Conservation (phyloP, 2,888 invertebrate species). For the Quadroppia sp. region DNA sequence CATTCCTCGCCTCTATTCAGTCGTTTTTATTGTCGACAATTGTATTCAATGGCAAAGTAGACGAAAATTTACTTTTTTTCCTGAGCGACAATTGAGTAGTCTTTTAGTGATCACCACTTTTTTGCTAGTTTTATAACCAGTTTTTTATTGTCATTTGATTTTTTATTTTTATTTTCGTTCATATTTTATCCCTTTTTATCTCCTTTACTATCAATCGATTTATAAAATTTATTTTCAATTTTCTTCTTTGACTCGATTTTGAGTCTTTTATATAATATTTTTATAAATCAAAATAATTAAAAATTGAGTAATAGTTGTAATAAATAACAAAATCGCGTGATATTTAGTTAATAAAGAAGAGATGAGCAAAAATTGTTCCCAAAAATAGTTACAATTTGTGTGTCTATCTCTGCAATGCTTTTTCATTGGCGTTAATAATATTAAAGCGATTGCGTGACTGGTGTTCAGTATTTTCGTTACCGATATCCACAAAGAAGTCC, state of each 20-base stretch:
- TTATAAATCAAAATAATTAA: constrained; percentile 35
- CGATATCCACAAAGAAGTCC: constrained; percentile 25
- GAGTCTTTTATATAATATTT: background rate
- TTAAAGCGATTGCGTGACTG: constrained; percentile 37
- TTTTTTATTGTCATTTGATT: constrained; percentile 31
- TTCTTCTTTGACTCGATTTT: background rate
- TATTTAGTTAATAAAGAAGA: constrained; percentile 25
- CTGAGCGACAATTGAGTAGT: constrained; percentile 3
- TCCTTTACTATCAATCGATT: background rate
- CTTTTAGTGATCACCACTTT: background rate
- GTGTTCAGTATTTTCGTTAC: constrained; percentile 22
- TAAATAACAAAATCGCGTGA: constrained; percentile 36
- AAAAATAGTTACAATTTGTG: constrained; percentile 14
- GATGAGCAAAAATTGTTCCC: constrained; percentile 16
- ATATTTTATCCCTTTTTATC: background rate
- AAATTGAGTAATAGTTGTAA: constrained; percentile 36
- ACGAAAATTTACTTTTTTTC: background rate
- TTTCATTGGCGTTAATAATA: constrained; percentile 35
- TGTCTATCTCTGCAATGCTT: background rate
- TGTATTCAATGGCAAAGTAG: background rate
- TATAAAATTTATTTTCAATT: background rate
- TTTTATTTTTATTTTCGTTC: background rate
- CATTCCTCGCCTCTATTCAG: background rate
- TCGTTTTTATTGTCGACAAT: constrained; percentile 5
- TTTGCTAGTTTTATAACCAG: constrained; percentile 15